A percentile compares a stretch with the other conserved stretches of the same genome.
phyloP scores from a whole-genome alignment of 1,140 invertebrate species.

The Drosophila novamexicana region DNA sequence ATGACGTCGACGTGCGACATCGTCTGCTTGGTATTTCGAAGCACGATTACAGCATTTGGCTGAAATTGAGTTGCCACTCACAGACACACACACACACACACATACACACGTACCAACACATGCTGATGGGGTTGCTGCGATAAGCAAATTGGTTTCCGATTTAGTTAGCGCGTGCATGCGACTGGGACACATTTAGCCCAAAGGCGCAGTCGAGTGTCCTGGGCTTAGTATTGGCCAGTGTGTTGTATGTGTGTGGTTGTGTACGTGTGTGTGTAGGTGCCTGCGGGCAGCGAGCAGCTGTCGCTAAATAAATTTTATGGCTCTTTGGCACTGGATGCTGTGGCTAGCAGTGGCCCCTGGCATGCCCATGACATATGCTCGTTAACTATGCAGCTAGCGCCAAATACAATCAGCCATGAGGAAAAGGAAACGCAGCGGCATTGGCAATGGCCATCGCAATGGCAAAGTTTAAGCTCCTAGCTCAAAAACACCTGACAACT shows the following conservation, averaged over 20 bases:
- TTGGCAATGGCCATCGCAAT: conserved; percentile 4
- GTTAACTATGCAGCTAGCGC: conserved; percentile 55
- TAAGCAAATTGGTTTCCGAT: conserved; percentile 77
- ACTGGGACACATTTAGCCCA: conserved; percentile 49
- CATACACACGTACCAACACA: neutral
- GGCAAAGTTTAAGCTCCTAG: conserved; percentile 57
- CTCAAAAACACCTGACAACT: conserved; percentile 60
- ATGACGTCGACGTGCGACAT: conserved; percentile 17
- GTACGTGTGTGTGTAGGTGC: conserved; percentile 19
- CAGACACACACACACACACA: neutral
- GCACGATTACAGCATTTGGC: conserved; percentile 41
- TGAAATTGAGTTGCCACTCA: conserved; percentile 55
- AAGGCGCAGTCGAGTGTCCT: conserved; percentile 28
- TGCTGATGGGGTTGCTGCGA: conserved; percentile 35
- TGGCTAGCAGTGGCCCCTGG: neutral
- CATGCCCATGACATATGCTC: conserved; percentile 44
- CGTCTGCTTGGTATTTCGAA: conserved; percentile 16
- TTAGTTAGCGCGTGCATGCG: conserved; percentile 44
- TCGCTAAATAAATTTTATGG: conserved; percentile 67
- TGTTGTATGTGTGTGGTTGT: conserved; percentile 23
- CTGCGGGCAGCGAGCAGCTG: conserved; percentile 65
- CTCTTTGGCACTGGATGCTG: conserved; percentile 22
- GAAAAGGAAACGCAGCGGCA: neutral
- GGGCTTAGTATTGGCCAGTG: neutral
- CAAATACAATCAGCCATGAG: conserved; percentile 7